Evolutionary conservation across 2,113 vertebrate species (phyloP).

Genomic region (Amphilophus citrinellus): DNA sequence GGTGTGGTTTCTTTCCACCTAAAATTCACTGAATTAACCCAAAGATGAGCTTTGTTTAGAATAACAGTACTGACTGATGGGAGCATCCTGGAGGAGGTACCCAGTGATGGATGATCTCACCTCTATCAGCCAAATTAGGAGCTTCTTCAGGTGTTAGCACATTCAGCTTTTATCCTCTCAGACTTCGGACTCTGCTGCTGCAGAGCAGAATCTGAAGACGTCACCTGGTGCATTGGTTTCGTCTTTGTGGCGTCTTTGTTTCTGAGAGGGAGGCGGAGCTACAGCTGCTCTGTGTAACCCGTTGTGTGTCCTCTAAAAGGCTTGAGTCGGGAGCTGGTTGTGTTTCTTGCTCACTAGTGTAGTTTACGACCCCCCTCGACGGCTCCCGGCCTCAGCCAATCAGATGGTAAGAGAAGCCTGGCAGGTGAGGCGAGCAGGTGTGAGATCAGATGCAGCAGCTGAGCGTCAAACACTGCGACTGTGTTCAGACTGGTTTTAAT

Average conservation of each 20-base stretch:
- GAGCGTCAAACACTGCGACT: not conserved
- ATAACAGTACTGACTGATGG: too few species aligned
- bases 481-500: not conserved
- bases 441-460: not conserved
- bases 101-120: too few species aligned
- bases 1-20: too few species aligned
- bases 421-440: not conserved
- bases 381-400: not conserved
- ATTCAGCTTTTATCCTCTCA: not conserved
- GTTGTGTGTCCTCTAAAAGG: too few species aligned
- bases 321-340: accelerated
- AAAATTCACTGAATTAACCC: too few species aligned
- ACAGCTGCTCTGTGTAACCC: not conserved
- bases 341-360: not conserved
- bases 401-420: conserved; percentile 11
- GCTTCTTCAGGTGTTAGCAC: not conserved
- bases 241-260: too few species aligned
- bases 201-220: not conserved
- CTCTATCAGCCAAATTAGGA: too few species aligned
- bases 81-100: too few species aligned
- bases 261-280: too few species aligned
- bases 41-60: too few species aligned
- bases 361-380: conserved; percentile 3
- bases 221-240: not conserved
- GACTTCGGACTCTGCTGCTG: not conserved